phyloP scores from a whole-genome alignment of 2,113 vertebrate genomes.

The Amblyornis subalaris region DNA sequence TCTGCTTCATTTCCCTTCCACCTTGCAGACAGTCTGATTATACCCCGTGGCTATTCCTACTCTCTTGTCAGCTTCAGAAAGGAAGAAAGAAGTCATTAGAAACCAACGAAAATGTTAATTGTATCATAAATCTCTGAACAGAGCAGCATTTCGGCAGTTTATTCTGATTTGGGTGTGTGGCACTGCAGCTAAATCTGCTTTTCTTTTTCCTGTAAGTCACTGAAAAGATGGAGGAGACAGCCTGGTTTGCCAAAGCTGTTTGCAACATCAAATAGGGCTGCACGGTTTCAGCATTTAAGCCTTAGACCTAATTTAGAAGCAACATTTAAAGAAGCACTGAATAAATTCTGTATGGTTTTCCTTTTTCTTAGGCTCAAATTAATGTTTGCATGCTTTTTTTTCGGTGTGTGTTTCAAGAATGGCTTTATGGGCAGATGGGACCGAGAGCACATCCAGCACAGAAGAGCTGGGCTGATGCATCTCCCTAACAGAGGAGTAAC shows the following conservation, averaged over 20 bases:
- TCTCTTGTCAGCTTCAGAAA: conserved; percentile 48
- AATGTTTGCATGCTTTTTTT: not conserved
- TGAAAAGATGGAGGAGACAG: conserved; percentile 1
- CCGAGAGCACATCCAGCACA: not conserved
- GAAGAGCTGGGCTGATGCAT: not conserved
- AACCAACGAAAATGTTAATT: conserved; percentile 57
- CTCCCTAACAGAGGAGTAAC: not conserved
- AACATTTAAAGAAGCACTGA: not conserved
- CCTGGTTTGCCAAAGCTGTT: not conserved
- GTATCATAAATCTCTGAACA: conserved; percentile 38
- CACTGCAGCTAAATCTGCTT: conserved; percentile 28
- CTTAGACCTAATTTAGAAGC: not conserved
- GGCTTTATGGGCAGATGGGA: not conserved
- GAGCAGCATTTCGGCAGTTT: conserved; percentile 25
- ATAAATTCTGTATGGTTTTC: not conserved
- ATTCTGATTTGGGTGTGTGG: conserved; percentile 11
- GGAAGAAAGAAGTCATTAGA: conserved; percentile 58
- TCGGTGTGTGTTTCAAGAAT: not conserved
- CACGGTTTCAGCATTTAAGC: not conserved
- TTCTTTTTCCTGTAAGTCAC: not conserved
- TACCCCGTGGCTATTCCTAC: conserved; percentile 29
- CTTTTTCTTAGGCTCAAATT: not conserved
- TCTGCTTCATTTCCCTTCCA: conserved; percentile 52
- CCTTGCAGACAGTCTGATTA: conserved; percentile 42
- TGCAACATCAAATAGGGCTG: not conserved